These are phyloP conservation scores for Orcinus orca DNA, from an alignment of 2,113 vertebrate species.

Conservation along the genomic window DNA sequence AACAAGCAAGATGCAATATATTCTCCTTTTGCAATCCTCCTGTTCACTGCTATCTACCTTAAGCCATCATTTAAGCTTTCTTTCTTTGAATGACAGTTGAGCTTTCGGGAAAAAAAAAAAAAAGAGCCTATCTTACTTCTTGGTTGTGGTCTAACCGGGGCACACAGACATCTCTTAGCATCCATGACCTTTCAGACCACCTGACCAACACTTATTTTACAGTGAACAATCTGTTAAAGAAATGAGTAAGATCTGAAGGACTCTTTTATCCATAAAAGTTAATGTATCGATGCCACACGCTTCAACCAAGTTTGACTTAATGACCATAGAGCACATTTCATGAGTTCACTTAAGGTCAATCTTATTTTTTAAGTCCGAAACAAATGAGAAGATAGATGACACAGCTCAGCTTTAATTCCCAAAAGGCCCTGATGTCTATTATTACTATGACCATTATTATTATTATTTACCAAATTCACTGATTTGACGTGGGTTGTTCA, in stretches of 20 bases:
- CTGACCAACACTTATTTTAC: accelerated
- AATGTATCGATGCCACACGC: accelerated
- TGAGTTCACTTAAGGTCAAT: neutral
- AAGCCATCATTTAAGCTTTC: neutral
- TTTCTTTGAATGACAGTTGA: neutral
- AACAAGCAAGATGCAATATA: neutral
- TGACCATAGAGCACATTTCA: accelerated
- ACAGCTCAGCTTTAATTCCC: too few species aligned
- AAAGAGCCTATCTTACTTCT: neutral
- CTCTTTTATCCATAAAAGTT: accelerated
- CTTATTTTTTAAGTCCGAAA: neutral
- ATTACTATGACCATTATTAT: neutral
- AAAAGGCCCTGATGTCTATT: neutral
- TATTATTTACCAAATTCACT: neutral
- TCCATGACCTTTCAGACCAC: neutral
- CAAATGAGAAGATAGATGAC: neutral
- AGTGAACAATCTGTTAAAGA: accelerated
- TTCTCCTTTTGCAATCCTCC: too few species aligned
- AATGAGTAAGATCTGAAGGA: accelerated
- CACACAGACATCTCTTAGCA: neutral
- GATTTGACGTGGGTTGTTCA: too few species aligned
- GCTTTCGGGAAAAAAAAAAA: neutral
- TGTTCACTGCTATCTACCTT: neutral
- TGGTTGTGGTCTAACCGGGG: too few species aligned
- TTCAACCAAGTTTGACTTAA: neutral